phyloP scores from a whole-genome alignment of 1,140 invertebrate species.

The Popillia japonica region DNA sequence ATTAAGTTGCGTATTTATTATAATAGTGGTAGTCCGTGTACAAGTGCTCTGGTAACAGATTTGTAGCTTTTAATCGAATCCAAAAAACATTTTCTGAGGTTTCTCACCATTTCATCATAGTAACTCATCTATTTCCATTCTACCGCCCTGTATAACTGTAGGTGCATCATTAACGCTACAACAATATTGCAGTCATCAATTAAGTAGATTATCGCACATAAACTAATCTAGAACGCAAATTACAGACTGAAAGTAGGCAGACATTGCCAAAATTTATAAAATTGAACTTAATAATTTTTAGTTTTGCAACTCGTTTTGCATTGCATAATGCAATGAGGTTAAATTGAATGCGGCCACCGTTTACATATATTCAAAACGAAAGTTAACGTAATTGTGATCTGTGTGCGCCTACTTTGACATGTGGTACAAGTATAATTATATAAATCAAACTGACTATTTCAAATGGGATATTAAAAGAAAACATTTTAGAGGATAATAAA shows the following conservation, averaged over 20 bases:
- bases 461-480: no score
- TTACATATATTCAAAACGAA: slow-evolving; percentile 9
- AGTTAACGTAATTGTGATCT: neutral
- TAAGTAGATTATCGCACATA: neutral
- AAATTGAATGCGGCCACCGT: neutral
- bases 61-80: no score
- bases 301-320: neutral
- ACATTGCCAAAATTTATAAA: neutral
- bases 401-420: neutral
- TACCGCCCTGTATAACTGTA: no score
- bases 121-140: no score
- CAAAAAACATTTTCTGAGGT: no score
- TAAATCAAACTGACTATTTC: no score
- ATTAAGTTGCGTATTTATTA: no score
- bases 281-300: slow-evolving; percentile 16
- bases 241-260: neutral
- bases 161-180: neutral
- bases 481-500: no score
- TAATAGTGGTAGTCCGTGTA: no score
- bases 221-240: neutral
- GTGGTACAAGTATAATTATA: neutral
- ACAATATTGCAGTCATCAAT: neutral
- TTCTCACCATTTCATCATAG: no score
- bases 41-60: no score
- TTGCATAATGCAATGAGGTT: neutral